phyloP scores from a whole-genome alignment of 2,888 invertebrate species.

The Caenorhabditis auriculariae region DNA sequence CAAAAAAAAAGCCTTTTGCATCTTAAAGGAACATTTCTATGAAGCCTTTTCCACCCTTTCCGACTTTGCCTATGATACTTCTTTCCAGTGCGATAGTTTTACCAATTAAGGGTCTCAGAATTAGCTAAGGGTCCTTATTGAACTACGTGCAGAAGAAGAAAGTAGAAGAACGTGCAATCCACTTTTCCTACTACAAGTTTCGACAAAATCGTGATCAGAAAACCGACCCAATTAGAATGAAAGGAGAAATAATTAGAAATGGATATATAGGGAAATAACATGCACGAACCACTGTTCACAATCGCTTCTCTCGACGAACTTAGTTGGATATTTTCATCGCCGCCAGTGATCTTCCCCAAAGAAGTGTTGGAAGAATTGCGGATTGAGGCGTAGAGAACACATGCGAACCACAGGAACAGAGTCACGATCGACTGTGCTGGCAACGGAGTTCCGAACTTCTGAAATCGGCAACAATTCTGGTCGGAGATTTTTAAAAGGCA shows the following conservation, averaged over 20 bases:
- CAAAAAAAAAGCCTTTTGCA: too few species aligned
- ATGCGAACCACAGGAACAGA: conserved; percentile 87
- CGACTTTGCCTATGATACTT: too few species aligned
- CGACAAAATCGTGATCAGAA: not conserved
- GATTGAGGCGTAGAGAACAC: conserved; percentile 90
- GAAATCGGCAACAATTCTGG: conserved; percentile 2
- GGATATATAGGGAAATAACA: not conserved
- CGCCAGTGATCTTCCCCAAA: conserved; percentile 79
- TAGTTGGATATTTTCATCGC: conserved; percentile 49
- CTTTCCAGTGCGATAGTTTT: too few species aligned
- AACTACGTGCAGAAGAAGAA: too few species aligned
- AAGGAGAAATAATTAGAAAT: not conserved
- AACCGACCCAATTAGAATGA: not conserved
- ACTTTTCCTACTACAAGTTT: too few species aligned
- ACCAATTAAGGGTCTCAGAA: too few species aligned
- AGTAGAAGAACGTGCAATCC: too few species aligned
- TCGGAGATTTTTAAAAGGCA: conserved; percentile 1
- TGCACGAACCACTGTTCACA: not conserved
- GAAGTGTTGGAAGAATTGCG: conserved; percentile 86
- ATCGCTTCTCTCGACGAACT: conserved; percentile 49
- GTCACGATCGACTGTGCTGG: conserved; percentile 84
- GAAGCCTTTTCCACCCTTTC: too few species aligned
- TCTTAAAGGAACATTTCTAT: too few species aligned
- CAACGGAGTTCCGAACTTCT: conserved; percentile 46
- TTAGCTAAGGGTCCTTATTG: too few species aligned